Evolutionary conservation across 2,113 vertebrate genomes (phyloP).

Genomic region (Machaerirhynchus nigripectus): DNA sequence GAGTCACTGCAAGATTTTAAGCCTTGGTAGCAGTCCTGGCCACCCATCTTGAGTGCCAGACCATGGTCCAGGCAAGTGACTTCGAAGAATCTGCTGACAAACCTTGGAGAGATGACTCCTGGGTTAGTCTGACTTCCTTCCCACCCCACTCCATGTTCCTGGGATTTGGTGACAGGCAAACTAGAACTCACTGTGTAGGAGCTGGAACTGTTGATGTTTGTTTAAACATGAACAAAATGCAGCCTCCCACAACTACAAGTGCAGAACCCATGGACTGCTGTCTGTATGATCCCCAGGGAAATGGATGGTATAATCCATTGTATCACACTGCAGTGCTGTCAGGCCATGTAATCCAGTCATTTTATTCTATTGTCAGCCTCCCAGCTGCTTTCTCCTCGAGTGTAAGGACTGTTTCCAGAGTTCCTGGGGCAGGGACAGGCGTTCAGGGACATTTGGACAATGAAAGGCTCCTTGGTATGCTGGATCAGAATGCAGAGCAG

Average conservation of each 20-base stretch:
- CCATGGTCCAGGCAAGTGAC: background rate
- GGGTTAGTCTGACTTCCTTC: background rate
- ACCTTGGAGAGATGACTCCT: background rate
- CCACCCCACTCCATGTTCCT: background rate
- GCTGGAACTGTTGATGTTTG: background rate
- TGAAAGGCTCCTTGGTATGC: background rate
- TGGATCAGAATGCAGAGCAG: background rate
- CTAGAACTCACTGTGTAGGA: background rate
- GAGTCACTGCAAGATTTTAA: background rate
- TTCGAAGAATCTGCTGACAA: background rate
- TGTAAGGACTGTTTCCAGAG: background rate
- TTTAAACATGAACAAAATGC: background rate
- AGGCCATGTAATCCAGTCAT: background rate
- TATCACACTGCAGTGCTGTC: background rate
- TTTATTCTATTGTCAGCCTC: background rate
- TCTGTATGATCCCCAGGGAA: background rate
- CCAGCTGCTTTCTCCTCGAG: background rate
- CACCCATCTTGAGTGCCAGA: background rate
- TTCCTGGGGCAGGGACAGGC: background rate
- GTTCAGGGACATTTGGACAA: fast-evolving
- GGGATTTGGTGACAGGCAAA: background rate
- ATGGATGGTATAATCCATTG: background rate
- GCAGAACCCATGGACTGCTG: background rate
- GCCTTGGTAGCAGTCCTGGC: background rate
- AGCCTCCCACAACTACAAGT: background rate